Evolutionary conservation across 2,113 vertebrate species (phyloP).

Genomic region (Calyptommatus sinebrachiatus): DNA sequence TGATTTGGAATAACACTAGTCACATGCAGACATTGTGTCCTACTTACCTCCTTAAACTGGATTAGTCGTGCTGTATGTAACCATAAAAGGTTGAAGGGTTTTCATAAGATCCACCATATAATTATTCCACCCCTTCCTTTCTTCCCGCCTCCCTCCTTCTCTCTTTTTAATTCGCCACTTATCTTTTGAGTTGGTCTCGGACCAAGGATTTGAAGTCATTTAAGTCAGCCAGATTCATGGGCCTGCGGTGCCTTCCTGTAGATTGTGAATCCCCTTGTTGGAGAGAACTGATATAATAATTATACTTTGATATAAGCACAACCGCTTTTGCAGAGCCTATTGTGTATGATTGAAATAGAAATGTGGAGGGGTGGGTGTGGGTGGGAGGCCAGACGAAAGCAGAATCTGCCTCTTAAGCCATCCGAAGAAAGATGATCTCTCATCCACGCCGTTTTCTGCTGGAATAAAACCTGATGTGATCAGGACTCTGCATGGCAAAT

Average conservation of each 20-base stretch:
- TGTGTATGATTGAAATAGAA: conserved; percentile 41
- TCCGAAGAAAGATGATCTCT: conserved; percentile 59
- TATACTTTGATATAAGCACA: conserved; percentile 31
- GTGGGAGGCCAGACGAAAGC: conserved; percentile 17
- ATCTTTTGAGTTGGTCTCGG: conserved; percentile 20
- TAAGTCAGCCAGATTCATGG: conserved; percentile 25
- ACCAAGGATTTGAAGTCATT: neutral
- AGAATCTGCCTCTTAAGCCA: conserved; percentile 46
- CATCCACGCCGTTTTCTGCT: conserved; percentile 50
- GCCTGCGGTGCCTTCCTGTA: neutral
- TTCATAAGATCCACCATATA: neutral
- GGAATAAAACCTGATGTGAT: conserved; percentile 69
- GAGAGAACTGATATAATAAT: conserved; percentile 39
- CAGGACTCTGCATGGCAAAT: conserved; percentile 75
- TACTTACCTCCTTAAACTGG: too few relatives aligned
- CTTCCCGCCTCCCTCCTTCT: neutral
- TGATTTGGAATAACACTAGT: too few relatives aligned
- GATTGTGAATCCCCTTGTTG: conserved; percentile 19
- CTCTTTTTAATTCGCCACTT: neutral
- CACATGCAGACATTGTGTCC: too few relatives aligned
- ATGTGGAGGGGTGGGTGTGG: neutral
- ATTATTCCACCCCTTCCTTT: neutral
- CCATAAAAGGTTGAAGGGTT: neutral
- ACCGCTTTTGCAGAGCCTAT: conserved; percentile 20
- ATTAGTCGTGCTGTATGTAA: too few relatives aligned